These are phyloP conservation scores for Eupithecia inturbata DNA, from an alignment of 2,888 invertebrate species.

Conservation along the genomic window DNA sequence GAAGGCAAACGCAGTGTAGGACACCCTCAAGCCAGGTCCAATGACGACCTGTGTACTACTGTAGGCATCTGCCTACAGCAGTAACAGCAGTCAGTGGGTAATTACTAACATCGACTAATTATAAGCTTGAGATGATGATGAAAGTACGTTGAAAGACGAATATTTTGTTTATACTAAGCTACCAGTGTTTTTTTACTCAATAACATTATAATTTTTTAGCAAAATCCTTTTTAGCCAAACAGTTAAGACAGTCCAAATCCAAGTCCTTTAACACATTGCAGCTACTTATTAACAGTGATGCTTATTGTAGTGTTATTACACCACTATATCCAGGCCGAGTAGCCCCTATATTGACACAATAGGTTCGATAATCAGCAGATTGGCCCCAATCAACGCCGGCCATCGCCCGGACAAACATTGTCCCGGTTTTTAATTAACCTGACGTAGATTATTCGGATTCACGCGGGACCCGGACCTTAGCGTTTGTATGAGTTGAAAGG, in stretches of 20 bases:
- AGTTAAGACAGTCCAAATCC: background rate
- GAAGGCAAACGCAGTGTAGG: no score
- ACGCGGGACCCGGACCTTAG: background rate
- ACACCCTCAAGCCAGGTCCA: no score
- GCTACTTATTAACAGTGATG: background rate
- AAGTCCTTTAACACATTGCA: background rate
- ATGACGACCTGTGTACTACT: no score
- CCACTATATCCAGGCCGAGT: background rate
- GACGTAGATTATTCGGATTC: conserved; percentile 8
- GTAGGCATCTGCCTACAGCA: no score
- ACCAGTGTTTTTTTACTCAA: no score
- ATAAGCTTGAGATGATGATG: no score
- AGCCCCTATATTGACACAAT: conserved; percentile 34
- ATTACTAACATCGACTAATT: no score
- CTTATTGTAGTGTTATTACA: background rate
- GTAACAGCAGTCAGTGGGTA: no score
- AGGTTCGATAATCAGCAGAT: conserved; percentile 31
- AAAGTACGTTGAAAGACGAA: no score
- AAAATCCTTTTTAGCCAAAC: background rate
- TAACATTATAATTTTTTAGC: no score
- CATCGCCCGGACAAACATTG: conserved; percentile 31
- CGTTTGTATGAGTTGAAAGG: conserved; percentile 5
- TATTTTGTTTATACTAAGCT: no score
- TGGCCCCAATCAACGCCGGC: conserved; percentile 32
- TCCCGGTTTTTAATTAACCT: conserved; percentile 31